Evolutionary conservation across 2,113 vertebrate genomes (phyloP).

Genomic region (Eulacestoma nigropectus): DNA sequence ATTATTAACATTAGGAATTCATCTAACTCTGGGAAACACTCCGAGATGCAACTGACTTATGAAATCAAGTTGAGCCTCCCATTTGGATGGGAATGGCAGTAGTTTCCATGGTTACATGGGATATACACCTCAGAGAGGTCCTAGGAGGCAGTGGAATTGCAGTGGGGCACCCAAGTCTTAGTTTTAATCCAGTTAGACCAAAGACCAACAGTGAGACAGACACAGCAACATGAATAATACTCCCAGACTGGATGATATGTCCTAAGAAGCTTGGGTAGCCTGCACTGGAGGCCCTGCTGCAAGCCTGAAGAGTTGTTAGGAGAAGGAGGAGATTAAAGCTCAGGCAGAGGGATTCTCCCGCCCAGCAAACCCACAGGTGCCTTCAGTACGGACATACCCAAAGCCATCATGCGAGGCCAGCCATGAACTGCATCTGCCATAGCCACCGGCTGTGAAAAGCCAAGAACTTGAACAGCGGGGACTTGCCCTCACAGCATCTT

Average conservation of each 20-base stretch:
- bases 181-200: background rate
- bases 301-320: background rate
- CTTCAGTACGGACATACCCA: background rate
- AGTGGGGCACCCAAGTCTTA: background rate
- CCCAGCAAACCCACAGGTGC: background rate
- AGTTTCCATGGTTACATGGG: background rate
- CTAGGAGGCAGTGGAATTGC: background rate
- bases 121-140: background rate
- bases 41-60: background rate
- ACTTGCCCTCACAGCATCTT: background rate
- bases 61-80: background rate
- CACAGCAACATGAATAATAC: background rate
- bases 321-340: background rate
- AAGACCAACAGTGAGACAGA: background rate
- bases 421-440: background rate
- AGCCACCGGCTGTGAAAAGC: background rate
- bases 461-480: background rate
- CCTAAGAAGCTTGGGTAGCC: background rate
- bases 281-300: background rate
- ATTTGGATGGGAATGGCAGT: background rate
- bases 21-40: background rate
- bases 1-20: background rate
- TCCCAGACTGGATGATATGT: background rate
- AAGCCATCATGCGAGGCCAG: background rate
- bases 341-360: background rate